phyloP scores from a whole-genome alignment of 2,113 vertebrate species.

The Willisornis vidua region DNA sequence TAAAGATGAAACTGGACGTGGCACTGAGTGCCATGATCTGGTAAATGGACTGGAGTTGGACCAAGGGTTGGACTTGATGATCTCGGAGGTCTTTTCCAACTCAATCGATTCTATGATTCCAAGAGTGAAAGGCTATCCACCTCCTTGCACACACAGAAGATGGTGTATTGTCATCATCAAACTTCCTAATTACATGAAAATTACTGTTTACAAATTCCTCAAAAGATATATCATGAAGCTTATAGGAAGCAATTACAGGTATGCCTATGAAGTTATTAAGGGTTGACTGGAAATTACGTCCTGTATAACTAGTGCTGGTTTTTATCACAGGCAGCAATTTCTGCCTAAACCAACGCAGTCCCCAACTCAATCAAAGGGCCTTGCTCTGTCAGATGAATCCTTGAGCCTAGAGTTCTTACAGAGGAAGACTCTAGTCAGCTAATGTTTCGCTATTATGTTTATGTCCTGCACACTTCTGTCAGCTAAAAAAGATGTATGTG shows the following conservation, averaged over 20 bases:
- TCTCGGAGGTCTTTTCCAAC: too few relatives aligned
- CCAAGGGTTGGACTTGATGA: too few relatives aligned
- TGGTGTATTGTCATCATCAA: background rate
- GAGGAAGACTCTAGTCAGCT: background rate
- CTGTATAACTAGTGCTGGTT: background rate
- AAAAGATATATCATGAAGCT: background rate
- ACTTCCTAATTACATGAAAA: background rate
- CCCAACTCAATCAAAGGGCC: fast-evolving
- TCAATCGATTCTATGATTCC: too few relatives aligned
- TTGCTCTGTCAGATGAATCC: background rate
- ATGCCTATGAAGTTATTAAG: background rate
- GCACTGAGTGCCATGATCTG: too few relatives aligned
- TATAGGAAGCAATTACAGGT: background rate
- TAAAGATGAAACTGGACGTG: too few relatives aligned
- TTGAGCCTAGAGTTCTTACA: background rate
- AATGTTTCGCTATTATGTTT: background rate
- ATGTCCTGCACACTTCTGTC: fast-evolving
- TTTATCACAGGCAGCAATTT: background rate
- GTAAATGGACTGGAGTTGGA: too few relatives aligned
- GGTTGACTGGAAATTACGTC: background rate
- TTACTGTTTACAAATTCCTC: background rate
- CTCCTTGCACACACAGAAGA: background rate
- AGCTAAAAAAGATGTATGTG: background rate
- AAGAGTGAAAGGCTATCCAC: background rate
- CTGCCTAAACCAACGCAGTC: background rate